A percentile compares a stretch with the other conserved stretches of the same genome.
These are phyloP conservation scores for Eulithis prunata DNA, from an alignment of 2,888 invertebrate species.

Conservation along the genomic window DNA sequence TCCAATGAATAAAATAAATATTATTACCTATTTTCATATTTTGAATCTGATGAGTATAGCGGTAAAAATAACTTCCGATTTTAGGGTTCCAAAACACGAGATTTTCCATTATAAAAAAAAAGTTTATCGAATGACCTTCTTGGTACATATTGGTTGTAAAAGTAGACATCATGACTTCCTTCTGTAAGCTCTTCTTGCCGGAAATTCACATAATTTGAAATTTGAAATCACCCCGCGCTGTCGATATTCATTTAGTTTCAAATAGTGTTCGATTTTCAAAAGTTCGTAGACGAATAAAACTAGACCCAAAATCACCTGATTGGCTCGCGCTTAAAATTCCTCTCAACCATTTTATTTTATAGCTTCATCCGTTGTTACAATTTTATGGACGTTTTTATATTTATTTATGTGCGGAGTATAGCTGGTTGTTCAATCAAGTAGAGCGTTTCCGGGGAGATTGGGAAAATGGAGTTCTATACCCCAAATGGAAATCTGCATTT, in stretches of 20 bases:
- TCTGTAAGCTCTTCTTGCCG: no score
- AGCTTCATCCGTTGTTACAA: constrained; percentile 16
- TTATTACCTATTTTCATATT: constrained; percentile 5
- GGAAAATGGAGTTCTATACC: background rate
- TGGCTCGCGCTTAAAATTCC: constrained; percentile 11
- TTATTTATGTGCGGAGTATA: constrained; percentile 12
- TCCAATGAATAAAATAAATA: constrained; percentile 28
- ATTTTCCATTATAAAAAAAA: no score
- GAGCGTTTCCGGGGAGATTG: constrained; percentile 3
- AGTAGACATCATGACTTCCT: no score
- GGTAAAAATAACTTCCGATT: background rate
- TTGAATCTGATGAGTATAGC: background rate
- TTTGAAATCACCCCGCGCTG: background rate
- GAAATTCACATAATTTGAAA: background rate
- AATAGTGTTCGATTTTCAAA: constrained; percentile 4
- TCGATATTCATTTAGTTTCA: background rate
- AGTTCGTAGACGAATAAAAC: constrained; percentile 1
- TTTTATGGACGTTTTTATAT: constrained; percentile 17
- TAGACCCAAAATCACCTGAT: constrained; percentile 4
- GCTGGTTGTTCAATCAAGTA: constrained; percentile 12
- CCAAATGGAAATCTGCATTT: background rate
- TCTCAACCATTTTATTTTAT: constrained; percentile 19
- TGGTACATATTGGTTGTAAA: no score
- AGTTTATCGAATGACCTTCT: no score
- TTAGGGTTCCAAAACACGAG: background rate